phyloP scores from a whole-genome alignment of 2,888 invertebrate species.

The Nymphalis c-album region DNA sequence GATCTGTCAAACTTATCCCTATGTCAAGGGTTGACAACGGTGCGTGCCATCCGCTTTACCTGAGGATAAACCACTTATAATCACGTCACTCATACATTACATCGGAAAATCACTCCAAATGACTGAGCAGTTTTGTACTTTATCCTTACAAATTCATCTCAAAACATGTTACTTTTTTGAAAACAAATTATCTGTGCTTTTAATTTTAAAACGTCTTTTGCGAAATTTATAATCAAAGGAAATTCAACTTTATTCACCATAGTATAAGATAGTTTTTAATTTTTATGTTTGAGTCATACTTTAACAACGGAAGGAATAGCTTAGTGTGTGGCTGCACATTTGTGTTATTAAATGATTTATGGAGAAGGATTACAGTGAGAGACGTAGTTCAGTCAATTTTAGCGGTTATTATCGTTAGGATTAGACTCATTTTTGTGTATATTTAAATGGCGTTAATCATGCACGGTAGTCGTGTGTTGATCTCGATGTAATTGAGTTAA shows the following conservation, averaged over 20 bases:
- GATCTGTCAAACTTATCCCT: slow-evolving; percentile 74
- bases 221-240: slow-evolving; percentile 9
- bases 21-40: slow-evolving; percentile 78
- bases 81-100: slow-evolving; percentile 41
- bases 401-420: slow-evolving; percentile 49
- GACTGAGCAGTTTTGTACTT: slow-evolving; percentile 43
- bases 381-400: slow-evolving; percentile 54
- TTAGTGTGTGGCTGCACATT: slow-evolving; percentile 79
- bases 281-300: slow-evolving; percentile 22
- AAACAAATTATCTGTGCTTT: slow-evolving; percentile 34
- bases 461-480: slow-evolving; percentile 78
- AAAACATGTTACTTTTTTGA: slow-evolving; percentile 57
- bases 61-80: slow-evolving; percentile 62
- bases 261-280: slow-evolving; percentile 18
- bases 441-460: slow-evolving; percentile 62
- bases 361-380: slow-evolving; percentile 70
- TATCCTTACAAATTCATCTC: slow-evolving; percentile 44
- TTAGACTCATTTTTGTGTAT: slow-evolving; percentile 56
- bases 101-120: slow-evolving; percentile 47
- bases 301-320: slow-evolving; percentile 73
- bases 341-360: slow-evolving; percentile 82
- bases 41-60: slow-evolving; percentile 72
- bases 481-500: slow-evolving; percentile 80
- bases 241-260: slow-evolving; percentile 15
- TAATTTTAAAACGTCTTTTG: slow-evolving; percentile 27